These are phyloP conservation scores for Cacatua alba DNA, from an alignment of 2,113 vertebrate species.

Conservation along the genomic window DNA sequence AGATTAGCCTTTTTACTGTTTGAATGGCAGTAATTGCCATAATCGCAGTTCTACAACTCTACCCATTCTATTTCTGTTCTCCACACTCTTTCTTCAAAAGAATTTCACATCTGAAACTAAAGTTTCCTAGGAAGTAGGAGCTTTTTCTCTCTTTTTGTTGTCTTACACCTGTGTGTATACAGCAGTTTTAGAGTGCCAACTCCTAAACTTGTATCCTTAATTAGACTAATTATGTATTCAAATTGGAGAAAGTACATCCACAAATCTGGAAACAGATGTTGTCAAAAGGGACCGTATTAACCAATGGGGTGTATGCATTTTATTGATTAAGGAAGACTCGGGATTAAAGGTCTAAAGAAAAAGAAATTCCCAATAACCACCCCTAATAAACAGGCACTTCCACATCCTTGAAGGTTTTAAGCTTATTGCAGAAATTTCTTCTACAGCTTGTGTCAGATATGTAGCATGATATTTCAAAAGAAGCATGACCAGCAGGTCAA, in stretches of 20 bases:
- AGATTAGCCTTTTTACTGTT: slow-evolving; percentile 38
- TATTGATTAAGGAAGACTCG: not conserved
- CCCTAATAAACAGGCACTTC: not conserved
- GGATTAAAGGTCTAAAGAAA: not conserved
- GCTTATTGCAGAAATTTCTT: not conserved
- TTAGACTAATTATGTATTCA: not conserved
- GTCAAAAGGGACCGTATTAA: not conserved
- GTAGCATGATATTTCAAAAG: not conserved
- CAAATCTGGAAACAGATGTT: not conserved
- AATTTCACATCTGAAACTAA: not conserved
- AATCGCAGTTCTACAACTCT: slow-evolving; percentile 26
- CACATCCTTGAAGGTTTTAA: not conserved
- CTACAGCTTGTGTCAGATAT: not conserved
- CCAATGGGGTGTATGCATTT: not conserved
- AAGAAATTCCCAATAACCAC: not conserved
- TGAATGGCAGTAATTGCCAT: slow-evolving; percentile 65
- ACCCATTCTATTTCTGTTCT: slow-evolving; percentile 43
- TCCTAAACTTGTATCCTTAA: not conserved
- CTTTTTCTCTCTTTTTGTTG: not conserved
- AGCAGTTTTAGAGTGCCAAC: not conserved
- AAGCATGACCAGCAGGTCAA: not conserved
- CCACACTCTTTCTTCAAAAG: not conserved
- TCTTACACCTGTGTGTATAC: not conserved
- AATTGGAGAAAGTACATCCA: not conserved
- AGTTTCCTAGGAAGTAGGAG: not conserved